Percentiles rank a stretch among this genome's conserved stretches.
phyloP scores from a whole-genome alignment of 1,140 invertebrate species.

The Drosophila lowei region DNA sequence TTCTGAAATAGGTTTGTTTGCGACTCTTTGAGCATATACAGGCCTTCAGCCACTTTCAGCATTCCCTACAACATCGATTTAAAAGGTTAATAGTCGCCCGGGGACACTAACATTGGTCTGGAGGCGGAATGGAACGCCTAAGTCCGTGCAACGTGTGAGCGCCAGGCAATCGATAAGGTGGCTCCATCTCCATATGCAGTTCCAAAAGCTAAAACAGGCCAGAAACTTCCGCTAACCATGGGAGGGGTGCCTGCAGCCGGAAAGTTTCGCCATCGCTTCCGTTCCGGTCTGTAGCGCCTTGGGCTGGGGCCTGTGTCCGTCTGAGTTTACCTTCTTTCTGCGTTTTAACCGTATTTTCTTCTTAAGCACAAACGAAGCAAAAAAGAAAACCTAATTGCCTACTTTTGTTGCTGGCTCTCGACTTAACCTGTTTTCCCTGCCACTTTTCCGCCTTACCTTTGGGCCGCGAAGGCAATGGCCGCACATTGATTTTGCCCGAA shows the following conservation, averaged over 20 bases:
- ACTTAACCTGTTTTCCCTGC: constrained; percentile 25
- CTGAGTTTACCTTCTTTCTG: constrained; percentile 36
- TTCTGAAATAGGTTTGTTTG: too few species aligned
- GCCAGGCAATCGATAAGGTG: constrained; percentile 65
- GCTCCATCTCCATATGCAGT: constrained; percentile 48
- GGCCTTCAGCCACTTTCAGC: too few species aligned
- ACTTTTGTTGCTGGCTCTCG: constrained; percentile 32
- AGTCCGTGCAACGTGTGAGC: constrained; percentile 56
- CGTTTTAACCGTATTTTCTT: neutral
- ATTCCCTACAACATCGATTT: neutral
- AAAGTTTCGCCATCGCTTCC: constrained; percentile 18
- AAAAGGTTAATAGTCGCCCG: constrained; percentile 34
- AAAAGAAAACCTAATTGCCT: constrained; percentile 57
- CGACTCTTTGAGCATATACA: too few species aligned
- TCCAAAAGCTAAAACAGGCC: constrained; percentile 21
- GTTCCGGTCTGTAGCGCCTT: constrained; percentile 22
- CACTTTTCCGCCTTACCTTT: constrained; percentile 28
- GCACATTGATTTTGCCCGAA: constrained; percentile 40
- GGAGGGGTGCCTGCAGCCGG: constrained; percentile 2
- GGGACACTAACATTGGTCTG: constrained; percentile 56
- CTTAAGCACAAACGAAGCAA: constrained; percentile 3
- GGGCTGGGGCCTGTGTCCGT: constrained; percentile 30
- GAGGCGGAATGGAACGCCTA: constrained; percentile 9
- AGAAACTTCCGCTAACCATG: constrained; percentile 37
- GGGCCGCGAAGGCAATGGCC: constrained; percentile 31